Base-by-base conservation (phyloP, 2,888 invertebrate genomes). In the Phalera bucephala region DNA sequence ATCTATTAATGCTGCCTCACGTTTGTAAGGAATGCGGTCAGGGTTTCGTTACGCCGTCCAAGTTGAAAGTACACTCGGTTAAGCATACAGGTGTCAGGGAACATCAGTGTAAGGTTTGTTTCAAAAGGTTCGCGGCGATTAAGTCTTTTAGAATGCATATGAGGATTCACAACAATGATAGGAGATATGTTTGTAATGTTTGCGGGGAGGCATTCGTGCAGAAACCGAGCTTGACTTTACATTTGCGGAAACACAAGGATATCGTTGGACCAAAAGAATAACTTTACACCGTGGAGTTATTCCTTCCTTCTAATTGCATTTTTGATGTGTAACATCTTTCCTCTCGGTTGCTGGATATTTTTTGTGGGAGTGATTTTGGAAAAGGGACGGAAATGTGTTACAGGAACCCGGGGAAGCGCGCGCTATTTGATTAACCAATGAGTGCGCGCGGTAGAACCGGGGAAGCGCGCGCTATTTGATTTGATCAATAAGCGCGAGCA, bases 21-120 rank as follows among this genome's bases (percentile, higher is more conserved):
- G 59, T 59, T 30, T 80, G 78, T 26, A 57, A 58, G 3, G 55
- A 55, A n/a, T 73, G 73, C 26, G 63, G 55, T 0, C 58, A 60
- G 23, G 17, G 3, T 5, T 17, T 17, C 5, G 3, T 17, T 17
- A 17, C 3, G 3, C 5, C 17, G 17, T 3, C 3, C 3, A 3
- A 17, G 5, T 5, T 17, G 17, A 75, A 72, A 25, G 64, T 67
- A 8, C 84, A 85, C 39, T 69, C 75, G 65, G 65, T 75, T 13
- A 76, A 72, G 19, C 85, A 85, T 40, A 69, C 73, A 0, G 76
- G 69, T 0, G 58, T 63, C 8, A 72, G 69, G 40, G 65, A 72
- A 0, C 75, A 64, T 32, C 57, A 68, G 27, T 86, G 86, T 34
- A 56, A 65, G 1, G 47, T 79, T 0, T 86, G 86, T 35, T 44